These are phyloP conservation scores for Cephus runcator DNA, from an alignment of 2,888 invertebrate species.

Conservation along the genomic window DNA sequence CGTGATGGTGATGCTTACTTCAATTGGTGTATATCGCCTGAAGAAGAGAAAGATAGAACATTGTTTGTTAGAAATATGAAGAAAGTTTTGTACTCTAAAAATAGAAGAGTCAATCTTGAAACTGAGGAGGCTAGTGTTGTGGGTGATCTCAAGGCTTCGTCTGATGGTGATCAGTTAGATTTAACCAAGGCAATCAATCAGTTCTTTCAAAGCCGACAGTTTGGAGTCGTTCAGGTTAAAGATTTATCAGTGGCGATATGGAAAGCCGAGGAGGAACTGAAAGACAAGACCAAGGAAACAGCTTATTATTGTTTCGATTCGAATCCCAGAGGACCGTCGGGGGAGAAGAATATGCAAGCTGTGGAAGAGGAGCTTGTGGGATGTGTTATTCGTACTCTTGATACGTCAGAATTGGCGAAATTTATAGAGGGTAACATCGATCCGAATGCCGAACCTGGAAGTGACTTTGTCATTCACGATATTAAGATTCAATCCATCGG, in stretches of 20 bases:
- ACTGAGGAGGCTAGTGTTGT: conserved; percentile 51
- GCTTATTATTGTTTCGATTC: conserved; percentile 67
- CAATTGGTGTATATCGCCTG: conserved; percentile 51
- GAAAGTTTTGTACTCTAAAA: conserved; percentile 55
- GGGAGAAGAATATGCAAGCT: conserved; percentile 8
- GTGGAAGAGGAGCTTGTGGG: conserved; percentile 43
- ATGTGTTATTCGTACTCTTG: conserved; percentile 60
- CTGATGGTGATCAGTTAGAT: conserved; percentile 46
- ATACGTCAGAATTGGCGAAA: conserved; percentile 54
- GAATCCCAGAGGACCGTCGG: conserved; percentile 58
- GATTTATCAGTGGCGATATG: conserved; percentile 63
- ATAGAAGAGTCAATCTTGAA: conserved; percentile 56
- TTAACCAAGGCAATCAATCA: conserved; percentile 54
- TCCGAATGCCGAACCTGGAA: conserved; percentile 30
- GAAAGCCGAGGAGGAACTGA: conserved; percentile 56
- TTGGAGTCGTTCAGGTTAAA: conserved; percentile 61
- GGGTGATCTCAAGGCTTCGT: conserved; percentile 57
- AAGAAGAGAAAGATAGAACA: conserved; percentile 44
- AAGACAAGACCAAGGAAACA: conserved; percentile 30
- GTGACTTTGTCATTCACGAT: conserved; percentile 49
- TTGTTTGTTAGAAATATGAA: conserved; percentile 59
- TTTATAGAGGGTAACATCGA: conserved; percentile 55
- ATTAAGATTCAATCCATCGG: conserved; percentile 41
- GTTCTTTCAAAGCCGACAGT: conserved; percentile 59
- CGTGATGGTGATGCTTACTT: conserved; percentile 65